A percentile compares a stretch with the other conserved stretches of the same genome.
phyloP scores from a whole-genome alignment of 2,113 vertebrate species.

The Notarius quadriscutis region DNA sequence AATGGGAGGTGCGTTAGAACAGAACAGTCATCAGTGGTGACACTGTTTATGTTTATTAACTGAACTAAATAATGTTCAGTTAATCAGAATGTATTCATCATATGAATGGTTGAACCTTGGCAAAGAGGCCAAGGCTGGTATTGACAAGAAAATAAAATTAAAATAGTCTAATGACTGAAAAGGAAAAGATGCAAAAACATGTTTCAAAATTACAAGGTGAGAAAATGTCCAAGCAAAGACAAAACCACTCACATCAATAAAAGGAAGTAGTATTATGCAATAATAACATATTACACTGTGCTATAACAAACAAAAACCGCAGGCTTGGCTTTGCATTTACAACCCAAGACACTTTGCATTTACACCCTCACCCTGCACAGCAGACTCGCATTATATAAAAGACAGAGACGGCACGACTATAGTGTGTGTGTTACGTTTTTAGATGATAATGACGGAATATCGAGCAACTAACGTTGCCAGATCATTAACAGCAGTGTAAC shows the following conservation, averaged over 20 bases:
- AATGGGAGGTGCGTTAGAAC: neutral
- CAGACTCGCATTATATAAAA: neutral
- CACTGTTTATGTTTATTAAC: neutral
- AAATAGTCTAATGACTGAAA: neutral
- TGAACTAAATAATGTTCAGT: too few relatives aligned
- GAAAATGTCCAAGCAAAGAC: neutral
- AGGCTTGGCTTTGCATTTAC: constrained; percentile 1
- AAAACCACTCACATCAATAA: neutral
- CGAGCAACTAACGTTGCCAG: neutral
- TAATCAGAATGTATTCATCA: neutral
- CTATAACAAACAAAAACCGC: neutral
- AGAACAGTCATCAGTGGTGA: neutral
- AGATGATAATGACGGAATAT: constrained; percentile 22
- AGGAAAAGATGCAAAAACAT: neutral
- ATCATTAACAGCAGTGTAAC: constrained; percentile 33
- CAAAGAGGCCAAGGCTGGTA: neutral
- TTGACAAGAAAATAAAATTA: neutral
- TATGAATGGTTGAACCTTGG: neutral
- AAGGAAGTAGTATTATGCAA: neutral
- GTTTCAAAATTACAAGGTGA: neutral
- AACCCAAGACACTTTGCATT: constrained; percentile 13
- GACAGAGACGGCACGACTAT: neutral
- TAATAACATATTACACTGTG: neutral
- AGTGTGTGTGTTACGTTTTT: neutral
- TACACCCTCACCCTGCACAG: constrained; percentile 1